Base-by-base conservation (phyloP, 37 sponge, comb jelly and placozoan species). In the Axinella damicornis region DNA sequence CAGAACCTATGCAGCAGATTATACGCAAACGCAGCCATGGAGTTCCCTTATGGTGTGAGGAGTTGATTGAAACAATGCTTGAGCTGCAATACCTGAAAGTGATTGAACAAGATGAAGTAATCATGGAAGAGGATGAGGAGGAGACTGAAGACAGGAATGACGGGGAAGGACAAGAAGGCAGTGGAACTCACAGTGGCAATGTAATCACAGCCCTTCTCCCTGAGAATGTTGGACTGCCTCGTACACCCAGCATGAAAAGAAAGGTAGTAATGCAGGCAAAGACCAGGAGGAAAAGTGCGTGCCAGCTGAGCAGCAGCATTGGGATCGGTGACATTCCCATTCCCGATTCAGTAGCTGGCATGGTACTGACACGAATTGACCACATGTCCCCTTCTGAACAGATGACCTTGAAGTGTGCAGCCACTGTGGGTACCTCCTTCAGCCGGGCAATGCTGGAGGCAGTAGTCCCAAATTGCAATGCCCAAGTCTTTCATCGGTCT, bases 361-460 rank as follows among this genome's bases (percentile, higher is more conserved):
- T 97, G 77, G 85, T 94, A 0, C 86, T 97, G 21, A 69, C 98
- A 11, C 60, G 98, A 19, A 85, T 97, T 40, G 95, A 92, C 81
- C 80, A 89, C 73, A 88, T 93, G 67, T 87, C 88, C 0, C 81
- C 87, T 35, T 71, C 83, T 21, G 85, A 85, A 32, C 98, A 94
- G 88, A 80, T 97, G 92, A 88, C 90, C 33, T 83, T 97, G 52
- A 97, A 97, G 84, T 94, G 91, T 85, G 98, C 98, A 11, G 80
- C 94, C 53, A 80, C 92, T 5, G 74, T 93, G 28, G 98, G 98
- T 0, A 91, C 72, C 16, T 33, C 77, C 1, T 95, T 95, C 74
- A 83, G 82, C 25, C 54, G 78, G n/a, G 30, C 74, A 11, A 85
- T 95, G 86, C 84, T 95, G 5, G 57, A 79, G 57, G 75, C 73